A percentile compares a stretch with the other conserved stretches of the same genome.
Evolutionary conservation across 2,797 vertebrate species (phyloP).

Genomic region (Ficedula albicollis): DNA sequence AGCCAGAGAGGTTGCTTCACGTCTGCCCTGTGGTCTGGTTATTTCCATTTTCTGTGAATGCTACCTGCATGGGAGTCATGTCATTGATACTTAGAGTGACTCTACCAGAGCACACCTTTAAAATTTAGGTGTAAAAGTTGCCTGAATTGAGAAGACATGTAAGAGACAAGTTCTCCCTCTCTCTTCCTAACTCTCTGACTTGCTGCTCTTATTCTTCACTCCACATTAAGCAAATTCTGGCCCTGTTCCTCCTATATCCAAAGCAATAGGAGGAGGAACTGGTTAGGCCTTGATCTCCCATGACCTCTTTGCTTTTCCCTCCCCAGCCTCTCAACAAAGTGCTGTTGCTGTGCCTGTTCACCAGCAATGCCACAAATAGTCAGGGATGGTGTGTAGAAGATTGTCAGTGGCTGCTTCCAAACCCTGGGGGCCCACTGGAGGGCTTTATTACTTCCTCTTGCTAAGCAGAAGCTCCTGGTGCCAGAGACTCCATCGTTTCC

Average conservation of each 20-base stretch:
- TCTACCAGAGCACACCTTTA: not conserved
- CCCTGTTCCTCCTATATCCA: not conserved
- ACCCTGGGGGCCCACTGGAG: rapidly evolving
- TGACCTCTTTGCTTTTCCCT: not conserved
- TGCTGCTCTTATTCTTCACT: not conserved
- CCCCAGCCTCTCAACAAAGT: not conserved
- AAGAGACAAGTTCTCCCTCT: not conserved
- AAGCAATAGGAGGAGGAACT: not conserved
- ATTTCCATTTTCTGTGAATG: not conserved
- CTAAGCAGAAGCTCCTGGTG: not conserved
- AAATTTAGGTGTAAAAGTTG: not conserved
- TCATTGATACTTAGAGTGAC: not conserved
- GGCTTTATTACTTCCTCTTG: not conserved
- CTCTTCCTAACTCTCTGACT: not conserved
- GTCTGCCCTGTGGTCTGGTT: not conserved
- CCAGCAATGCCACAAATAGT: not conserved
- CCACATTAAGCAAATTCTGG: not conserved
- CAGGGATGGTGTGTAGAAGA: not conserved
- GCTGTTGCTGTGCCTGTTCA: not conserved
- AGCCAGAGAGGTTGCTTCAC: not conserved
- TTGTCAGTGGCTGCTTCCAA: not conserved
- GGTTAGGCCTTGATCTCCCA: not conserved
- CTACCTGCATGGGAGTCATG: not conserved
- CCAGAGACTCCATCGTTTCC: not conserved
- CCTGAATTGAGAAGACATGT: not conserved